Percentiles rank a stretch among this genome's conserved stretches.
Conservation (phyloP, 1,140 invertebrate species). For the Drosophila hydei region DNA sequence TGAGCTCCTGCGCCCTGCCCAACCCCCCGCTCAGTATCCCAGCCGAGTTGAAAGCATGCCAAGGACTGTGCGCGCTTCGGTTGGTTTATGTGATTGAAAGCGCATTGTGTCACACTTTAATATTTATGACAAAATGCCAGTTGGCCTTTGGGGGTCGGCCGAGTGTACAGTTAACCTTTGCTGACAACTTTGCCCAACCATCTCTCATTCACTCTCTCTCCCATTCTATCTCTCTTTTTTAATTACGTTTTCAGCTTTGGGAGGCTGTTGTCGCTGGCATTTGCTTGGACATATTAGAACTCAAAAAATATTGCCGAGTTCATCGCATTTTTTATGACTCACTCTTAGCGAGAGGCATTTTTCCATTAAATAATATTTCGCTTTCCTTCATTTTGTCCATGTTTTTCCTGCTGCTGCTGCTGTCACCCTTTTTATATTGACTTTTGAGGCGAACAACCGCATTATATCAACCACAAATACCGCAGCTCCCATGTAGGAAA, state of each 20-base stretch:
- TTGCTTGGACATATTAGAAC: conserved; percentile 35
- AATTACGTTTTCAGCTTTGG: conserved; percentile 55
- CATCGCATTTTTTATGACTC: conserved; percentile 54
- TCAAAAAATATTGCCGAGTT: conserved; percentile 37
- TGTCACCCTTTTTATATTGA: conserved; percentile 52
- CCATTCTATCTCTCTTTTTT: conserved; percentile 41
- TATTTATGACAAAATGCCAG: conserved; percentile 71
- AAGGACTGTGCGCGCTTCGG: conserved; percentile 43
- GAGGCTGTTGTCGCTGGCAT: conserved; percentile 14
- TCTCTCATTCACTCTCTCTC: background rate
- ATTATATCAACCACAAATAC: conserved; percentile 61
- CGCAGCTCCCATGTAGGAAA: conserved; percentile 59
- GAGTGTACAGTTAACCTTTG: conserved; percentile 52
- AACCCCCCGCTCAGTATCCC: background rate
- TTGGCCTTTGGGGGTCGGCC: conserved; percentile 34
- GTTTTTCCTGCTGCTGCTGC: conserved; percentile 14
- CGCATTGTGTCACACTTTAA: conserved; percentile 64
- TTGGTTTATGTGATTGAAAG: conserved; percentile 55
- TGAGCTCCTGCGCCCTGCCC: background rate
- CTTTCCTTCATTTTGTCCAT: background rate
- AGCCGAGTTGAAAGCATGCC: conserved; percentile 46
- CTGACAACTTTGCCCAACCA: conserved; percentile 32
- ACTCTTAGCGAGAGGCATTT: conserved; percentile 55
- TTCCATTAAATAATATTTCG: conserved; percentile 57
- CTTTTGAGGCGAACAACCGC: conserved; percentile 70